Evolutionary conservation across 2,113 vertebrate genomes (phyloP), one percentile per base, ranked within the genome.

Genomic region (Alectura lathami): DNA sequence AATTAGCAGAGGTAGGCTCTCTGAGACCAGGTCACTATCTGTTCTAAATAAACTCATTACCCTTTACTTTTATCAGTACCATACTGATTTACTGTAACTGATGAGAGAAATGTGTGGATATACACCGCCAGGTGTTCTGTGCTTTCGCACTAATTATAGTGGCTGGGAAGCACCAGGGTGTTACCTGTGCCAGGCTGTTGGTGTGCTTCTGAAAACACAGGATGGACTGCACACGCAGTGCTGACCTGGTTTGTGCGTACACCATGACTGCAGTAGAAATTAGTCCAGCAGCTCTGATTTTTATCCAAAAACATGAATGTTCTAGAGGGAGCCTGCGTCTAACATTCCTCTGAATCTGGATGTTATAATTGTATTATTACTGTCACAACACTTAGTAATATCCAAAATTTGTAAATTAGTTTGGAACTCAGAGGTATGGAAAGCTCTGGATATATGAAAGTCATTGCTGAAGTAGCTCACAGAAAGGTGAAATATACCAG

Each of bases 401-500:
- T 72, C 60, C 70, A 62, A 57, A 84, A 40, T 82, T 66, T 68
- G 62, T 91, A 94, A 96, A 93, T 96, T 75, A 90, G 38, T 50
- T 93, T 75, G 68, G 45, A 86, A 64, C 83, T 86, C 66, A 66
- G 73, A 9, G 0, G 32, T 72, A 86, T 66, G 69, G 48, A 88
- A 92, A 76, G 69, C 64, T 86, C 76, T 42, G 76, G 80, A 57
- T 92, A 78, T 68, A 47, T 92, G 86, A 60, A 93, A 94, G 86
- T 75, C 88, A 20, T 56, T 90, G 59, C 47, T 95, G 6, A 86
- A 76, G 69, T 53, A 75, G 69, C 74, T 94, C 68, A 32, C 47
- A 84, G 76, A 91, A 93, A 88, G 69, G 90, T 94, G 90, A 93
- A 94, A 78, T 93, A 42, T 50, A 83, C 43, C 36, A 70, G 86